phyloP scores from a whole-genome alignment of 1,140 invertebrate species.

The Orius laevigatus region DNA sequence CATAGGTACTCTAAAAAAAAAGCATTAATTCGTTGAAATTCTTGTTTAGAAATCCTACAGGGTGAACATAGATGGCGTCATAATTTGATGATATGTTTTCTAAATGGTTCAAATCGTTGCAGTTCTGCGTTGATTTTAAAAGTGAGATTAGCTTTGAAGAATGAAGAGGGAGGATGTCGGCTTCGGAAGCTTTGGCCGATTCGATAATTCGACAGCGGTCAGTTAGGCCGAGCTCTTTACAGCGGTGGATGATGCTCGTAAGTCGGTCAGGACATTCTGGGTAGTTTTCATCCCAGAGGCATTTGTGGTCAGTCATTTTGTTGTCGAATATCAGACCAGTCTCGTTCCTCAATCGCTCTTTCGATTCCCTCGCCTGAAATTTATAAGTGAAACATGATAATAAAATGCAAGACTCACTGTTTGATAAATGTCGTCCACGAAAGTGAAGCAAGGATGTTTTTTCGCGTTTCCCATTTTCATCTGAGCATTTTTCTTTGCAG shows the following conservation, averaged over 20 bases:
- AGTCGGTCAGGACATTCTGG: slow-evolving; percentile 68
- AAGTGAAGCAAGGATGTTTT: slow-evolving; percentile 22
- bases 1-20: slow-evolving; percentile 56
- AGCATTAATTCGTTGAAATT: neutral
- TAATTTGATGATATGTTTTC: slow-evolving; percentile 60
- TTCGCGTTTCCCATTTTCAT: slow-evolving; percentile 31
- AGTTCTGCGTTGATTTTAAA: slow-evolving; percentile 43
- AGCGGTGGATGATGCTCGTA: slow-evolving; percentile 49
- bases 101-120: slow-evolving; percentile 37
- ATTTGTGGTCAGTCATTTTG: slow-evolving; percentile 58
- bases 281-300: slow-evolving; percentile 68
- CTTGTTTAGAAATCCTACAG: slow-evolving; percentile 35
- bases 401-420: slow-evolving; percentile 29
- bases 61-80: slow-evolving; percentile 75
- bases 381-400: neutral
- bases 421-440: slow-evolving; percentile 38
- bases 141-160: slow-evolving; percentile 42
- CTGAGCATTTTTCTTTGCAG: slow-evolving; percentile 38
- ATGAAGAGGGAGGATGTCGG: slow-evolving; percentile 52
- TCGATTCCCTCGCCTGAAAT: slow-evolving; percentile 44
- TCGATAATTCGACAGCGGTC: slow-evolving; percentile 44
- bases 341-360: slow-evolving; percentile 32
- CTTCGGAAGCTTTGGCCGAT: slow-evolving; percentile 45
- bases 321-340: slow-evolving; percentile 68
- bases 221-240: slow-evolving; percentile 51